Conservation (phyloP, 2,797 vertebrate species). For the Eospalax fontanierii region DNA sequence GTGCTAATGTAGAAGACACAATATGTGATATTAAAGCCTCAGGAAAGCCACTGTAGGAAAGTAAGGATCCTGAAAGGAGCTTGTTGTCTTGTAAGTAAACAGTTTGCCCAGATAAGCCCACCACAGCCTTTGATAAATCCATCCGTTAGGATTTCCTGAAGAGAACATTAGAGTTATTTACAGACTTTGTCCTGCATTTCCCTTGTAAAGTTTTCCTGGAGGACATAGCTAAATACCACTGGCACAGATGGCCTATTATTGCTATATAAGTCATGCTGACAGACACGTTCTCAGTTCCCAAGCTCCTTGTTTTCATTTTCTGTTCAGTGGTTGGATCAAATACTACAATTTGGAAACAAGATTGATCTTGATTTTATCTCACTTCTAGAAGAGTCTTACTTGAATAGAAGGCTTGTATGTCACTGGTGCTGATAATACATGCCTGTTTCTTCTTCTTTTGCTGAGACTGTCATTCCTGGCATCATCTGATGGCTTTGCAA, state of each 20-base stretch:
- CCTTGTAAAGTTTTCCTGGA: conserved; percentile 46
- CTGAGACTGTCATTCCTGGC: background rate
- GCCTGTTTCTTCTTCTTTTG: background rate
- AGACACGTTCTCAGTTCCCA: background rate
- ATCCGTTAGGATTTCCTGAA: conserved; percentile 12
- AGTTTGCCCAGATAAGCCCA: background rate
- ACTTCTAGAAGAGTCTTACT: background rate
- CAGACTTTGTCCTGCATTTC: background rate
- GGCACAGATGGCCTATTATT: background rate
- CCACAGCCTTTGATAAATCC: conserved; percentile 20
- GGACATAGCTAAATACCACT: conserved; percentile 1
- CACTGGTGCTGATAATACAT: background rate
- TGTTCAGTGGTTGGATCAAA: background rate
- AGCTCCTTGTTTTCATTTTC: background rate
- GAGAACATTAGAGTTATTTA: conserved; percentile 52
- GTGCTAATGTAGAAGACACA: background rate
- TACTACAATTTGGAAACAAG: background rate
- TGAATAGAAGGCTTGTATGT: background rate
- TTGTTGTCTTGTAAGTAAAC: background rate
- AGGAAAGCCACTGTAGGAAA: background rate
- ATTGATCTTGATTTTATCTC: background rate
- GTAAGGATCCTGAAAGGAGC: background rate
- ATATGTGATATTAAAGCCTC: background rate
- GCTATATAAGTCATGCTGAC: background rate
- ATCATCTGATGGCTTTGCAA: background rate